These are phyloP conservation scores for Deroplatys truncata DNA, from an alignment of 2,888 invertebrate species.

Conservation along the genomic window DNA sequence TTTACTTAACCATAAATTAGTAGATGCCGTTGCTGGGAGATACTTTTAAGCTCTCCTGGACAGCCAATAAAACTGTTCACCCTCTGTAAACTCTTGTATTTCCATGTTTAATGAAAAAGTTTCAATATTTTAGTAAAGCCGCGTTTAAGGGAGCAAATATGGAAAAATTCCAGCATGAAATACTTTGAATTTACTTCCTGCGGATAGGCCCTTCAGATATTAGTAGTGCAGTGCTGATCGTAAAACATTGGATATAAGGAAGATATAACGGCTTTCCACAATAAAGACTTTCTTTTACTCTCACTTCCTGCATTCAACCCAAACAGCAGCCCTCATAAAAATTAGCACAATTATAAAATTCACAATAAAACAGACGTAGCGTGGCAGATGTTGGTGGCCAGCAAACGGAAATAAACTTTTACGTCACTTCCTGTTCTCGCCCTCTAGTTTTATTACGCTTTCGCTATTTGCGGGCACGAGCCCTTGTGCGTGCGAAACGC, in stretches of 20 bases:
- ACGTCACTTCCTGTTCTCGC: background rate
- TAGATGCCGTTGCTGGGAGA: too few species aligned
- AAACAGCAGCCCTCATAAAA: background rate
- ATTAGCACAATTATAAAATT: background rate
- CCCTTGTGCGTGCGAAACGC: background rate
- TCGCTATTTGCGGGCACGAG: background rate
- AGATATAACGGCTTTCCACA: background rate
- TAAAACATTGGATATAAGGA: background rate
- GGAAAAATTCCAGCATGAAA: background rate
- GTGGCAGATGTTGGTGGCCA: background rate
- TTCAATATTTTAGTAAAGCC: too few species aligned
- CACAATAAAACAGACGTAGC: background rate
- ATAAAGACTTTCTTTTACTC: background rate
- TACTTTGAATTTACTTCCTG: background rate
- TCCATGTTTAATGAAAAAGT: too few species aligned
- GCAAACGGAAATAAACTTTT: background rate
- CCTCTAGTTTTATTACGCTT: background rate
- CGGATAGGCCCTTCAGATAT: background rate
- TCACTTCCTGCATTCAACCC: background rate
- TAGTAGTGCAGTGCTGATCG: background rate
- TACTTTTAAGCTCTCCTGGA: too few species aligned
- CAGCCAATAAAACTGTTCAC: too few species aligned
- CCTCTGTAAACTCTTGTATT: too few species aligned
- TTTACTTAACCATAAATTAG: too few species aligned
- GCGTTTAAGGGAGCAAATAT: background rate